These are phyloP conservation scores for Megathymus violae DNA, from an alignment of 1,140 invertebrate species.

Conservation along the genomic window DNA sequence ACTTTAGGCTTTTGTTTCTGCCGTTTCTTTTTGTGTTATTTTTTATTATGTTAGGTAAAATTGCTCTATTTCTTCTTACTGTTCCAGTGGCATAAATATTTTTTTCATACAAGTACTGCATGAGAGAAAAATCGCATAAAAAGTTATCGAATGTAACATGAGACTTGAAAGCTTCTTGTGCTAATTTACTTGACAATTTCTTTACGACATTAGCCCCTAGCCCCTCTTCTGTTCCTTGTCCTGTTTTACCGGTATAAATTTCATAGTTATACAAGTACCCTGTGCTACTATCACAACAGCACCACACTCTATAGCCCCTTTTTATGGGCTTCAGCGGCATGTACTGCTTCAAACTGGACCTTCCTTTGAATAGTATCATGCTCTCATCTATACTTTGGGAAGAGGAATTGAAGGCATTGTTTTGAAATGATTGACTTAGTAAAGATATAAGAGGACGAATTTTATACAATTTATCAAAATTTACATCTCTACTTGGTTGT, in stretches of 20 bases:
- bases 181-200: constrained; percentile 47
- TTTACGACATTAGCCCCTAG: constrained; percentile 62
- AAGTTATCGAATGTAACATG: constrained; percentile 46
- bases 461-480: constrained; percentile 72
- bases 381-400: constrained; percentile 60
- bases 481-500: constrained; percentile 47
- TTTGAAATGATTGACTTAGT: constrained; percentile 49
- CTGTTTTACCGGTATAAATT: constrained; percentile 60
- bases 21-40: neutral
- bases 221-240: constrained; percentile 46
- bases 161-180: constrained; percentile 42
- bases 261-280: constrained; percentile 27
- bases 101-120: constrained; percentile 23
- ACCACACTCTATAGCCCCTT: constrained; percentile 33
- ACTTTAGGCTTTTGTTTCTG: constrained; percentile 25
- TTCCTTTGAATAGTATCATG: constrained; percentile 69
- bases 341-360: constrained; percentile 59
- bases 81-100: constrained; percentile 16
- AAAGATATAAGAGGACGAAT: constrained; percentile 54
- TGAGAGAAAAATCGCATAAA: constrained; percentile 6
- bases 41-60: constrained; percentile 13
- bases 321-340: constrained; percentile 47
- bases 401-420: constrained; percentile 45
- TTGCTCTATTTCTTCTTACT: constrained; percentile 7
- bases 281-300: constrained; percentile 8